Base-by-base conservation (phyloP, 2,888 invertebrate species). In the Laspeyria flexula region DNA sequence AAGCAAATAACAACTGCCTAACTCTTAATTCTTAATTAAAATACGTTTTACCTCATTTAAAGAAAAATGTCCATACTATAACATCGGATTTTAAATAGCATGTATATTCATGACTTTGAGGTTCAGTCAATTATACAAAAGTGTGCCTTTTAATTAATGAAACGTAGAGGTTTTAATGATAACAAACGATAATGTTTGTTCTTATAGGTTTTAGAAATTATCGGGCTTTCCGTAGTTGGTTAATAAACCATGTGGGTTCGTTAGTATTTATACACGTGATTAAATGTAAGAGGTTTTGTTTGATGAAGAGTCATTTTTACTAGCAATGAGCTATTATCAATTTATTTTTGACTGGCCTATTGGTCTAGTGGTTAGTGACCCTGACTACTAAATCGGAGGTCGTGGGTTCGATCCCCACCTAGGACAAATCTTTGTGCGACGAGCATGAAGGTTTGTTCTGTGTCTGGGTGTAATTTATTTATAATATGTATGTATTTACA, bases 141-240 rank as follows among this genome's bases (percentile, higher is more conserved):
- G 50, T 58, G 55, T 53, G 37, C 43, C 31, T 60, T 65, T 70
- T 63, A 63, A 70, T 68, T 62, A 70, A 68, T 47, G 50, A 48
- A 60, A 64, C 48, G 43, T 42, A 46, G 43, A 51, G 55, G 47
- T 43, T 53, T 63, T 66, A 66, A 60, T 62, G 55, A 47, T 55
- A 70, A 66, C 53, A 52, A 49, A 68, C 50, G 57, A 55, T 64
- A 52, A 70, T 68, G 59, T 48, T 44, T 25, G 50, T 63, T 47
- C 30, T 41, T 46, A 30, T 45, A 41, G 40, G 39, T 50, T 43
- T 38, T 30, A 29, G 16, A 45, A 44, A 50, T 50, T 21, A 50
- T 29, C 38, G 11, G 16, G 15, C 11, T 27, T 15, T 16, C 11
- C 11, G 1, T 3, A 1, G 12, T n/a, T 5, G n/a, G 30, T 12